phyloP scores from a whole-genome alignment of 1,140 invertebrate genomes.

The Berghia stephanieae region DNA sequence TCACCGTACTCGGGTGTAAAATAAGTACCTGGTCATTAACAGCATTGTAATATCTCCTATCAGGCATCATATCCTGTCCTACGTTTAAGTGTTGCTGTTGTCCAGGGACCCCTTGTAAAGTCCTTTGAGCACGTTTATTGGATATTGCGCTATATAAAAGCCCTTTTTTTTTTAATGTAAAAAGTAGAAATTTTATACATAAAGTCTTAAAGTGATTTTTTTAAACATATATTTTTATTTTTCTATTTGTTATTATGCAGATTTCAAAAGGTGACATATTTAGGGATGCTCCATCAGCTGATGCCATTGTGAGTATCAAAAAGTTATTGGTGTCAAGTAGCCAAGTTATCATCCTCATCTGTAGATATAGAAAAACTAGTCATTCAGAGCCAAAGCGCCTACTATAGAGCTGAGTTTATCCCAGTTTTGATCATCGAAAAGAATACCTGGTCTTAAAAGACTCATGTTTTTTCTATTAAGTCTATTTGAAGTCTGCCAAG shows the following conservation, averaged over 20 bases:
- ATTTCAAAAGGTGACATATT: slow-evolving; percentile 54
- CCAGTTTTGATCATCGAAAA: background rate
- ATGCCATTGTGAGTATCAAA: slow-evolving; percentile 51
- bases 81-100: too few relatives aligned
- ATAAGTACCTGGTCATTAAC: too few relatives aligned
- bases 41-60: too few relatives aligned
- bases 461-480: background rate
- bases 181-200: background rate
- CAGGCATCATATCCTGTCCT: too few relatives aligned
- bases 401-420: background rate
- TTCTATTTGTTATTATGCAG: slow-evolving; percentile 34
- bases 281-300: slow-evolving; percentile 48
- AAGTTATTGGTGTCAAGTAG: background rate
- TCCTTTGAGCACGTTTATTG: too few relatives aligned
- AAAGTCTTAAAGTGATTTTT: background rate
- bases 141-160: too few relatives aligned
- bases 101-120: too few relatives aligned
- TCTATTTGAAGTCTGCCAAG: background rate
- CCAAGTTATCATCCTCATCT: too few relatives aligned
- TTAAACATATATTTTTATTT: background rate
- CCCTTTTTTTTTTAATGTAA: too few relatives aligned
- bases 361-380: too few relatives aligned
- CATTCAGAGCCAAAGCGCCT: background rate
- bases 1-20: too few relatives aligned
- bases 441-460: background rate